Evolutionary conservation across 2,113 vertebrate genomes (phyloP), one percentile per base, ranked within the genome.

Genomic region (Oophaga pumilio): DNA sequence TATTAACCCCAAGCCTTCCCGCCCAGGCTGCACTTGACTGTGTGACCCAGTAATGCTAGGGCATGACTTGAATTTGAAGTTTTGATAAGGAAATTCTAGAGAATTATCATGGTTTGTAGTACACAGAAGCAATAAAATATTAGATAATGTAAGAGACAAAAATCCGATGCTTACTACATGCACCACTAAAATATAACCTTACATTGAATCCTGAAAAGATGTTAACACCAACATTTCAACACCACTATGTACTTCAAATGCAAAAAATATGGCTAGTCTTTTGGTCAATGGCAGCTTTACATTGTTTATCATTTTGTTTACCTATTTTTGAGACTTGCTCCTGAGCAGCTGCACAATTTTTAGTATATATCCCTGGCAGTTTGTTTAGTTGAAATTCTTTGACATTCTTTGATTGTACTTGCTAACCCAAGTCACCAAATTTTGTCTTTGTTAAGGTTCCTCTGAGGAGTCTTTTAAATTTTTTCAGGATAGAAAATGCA

Each of bases 1-100:
- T 53, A 59, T 85, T 85, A 85, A 85, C 83, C 69, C 83, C 24
- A 7, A 74, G 53, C 28, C 49, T 83, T 50, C n/a, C 66, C 24
- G 43, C 14, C n/a, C 22, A 53, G 62, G 14, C 62, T 69, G 62
- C 18, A 83, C 62, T 69, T 83, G 81, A 68, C 81, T 69, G n/a
- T 83, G 43, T 66, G 64, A 24, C 77, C 8, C 43, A 28, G 14
- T 60, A 33, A 26, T 11, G 20, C 28, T 28, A 59, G 9, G 52
- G 14, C 2, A 26, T 24, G 6, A 53, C 12, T 22, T 76, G 20
- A n/a, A 6, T 22, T 52, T 76, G 43, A 4, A 53, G 13, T 56
- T 24, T 77, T 2, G 12, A 56, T 76, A 22, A 77, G 50, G 15
- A n/a, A 53, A 22, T 13, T 76, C 0, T 73, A 4, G 5, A 4